Base-by-base conservation (phyloP, 2,797 vertebrate genomes). In the Acomys russatus region DNA sequence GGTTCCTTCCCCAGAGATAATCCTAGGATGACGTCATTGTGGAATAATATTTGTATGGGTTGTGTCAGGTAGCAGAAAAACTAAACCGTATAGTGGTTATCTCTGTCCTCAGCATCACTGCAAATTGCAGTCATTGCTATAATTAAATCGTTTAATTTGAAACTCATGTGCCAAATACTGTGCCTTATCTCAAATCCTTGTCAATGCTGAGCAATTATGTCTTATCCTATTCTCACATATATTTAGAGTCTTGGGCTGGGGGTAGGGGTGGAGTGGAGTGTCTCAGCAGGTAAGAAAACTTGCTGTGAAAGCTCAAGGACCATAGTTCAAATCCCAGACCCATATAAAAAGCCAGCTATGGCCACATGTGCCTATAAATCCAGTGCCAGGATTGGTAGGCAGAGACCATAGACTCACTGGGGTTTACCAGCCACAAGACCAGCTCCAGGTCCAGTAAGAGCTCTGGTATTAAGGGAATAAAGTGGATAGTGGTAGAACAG, bases 1-100 rank as follows among this genome's bases (percentile, higher is more conserved):
- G 35, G 28, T 94, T 80, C 30, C n/a, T 30, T 90, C 79, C 83
- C 49, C 84, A 61, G 54, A 96, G 96, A 91, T 66, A 64, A 66
- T 82, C 4, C 3, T 44, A 44, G 49, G 80, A 44, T 4, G 44
- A 44, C 44, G 44, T 44, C 44, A 44, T 44, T 44, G 44, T 71
- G 68, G 83, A 95, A 90, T 79, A 82, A 20, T 49, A 76, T 66
- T 54, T 85, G 14, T 91, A 54, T 49, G 38, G 90, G 82, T 90
- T 90, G 35, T n/a, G 5, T 35, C 85, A 71, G 51, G n/a, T 89
- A 10, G 44, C 73, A 84, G 35, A 17, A 71, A 94, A 74, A n/a
- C 22, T 93, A 38, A 83, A 56, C 79, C 51, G 89, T 18, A 76
- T 74, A 22, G 23, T 56, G 7, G 3, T 51, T 87, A 33, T 78